These are phyloP conservation scores for Pinctada fucata DNA, from an alignment of 2,888 invertebrate species.

Conservation along the genomic window DNA sequence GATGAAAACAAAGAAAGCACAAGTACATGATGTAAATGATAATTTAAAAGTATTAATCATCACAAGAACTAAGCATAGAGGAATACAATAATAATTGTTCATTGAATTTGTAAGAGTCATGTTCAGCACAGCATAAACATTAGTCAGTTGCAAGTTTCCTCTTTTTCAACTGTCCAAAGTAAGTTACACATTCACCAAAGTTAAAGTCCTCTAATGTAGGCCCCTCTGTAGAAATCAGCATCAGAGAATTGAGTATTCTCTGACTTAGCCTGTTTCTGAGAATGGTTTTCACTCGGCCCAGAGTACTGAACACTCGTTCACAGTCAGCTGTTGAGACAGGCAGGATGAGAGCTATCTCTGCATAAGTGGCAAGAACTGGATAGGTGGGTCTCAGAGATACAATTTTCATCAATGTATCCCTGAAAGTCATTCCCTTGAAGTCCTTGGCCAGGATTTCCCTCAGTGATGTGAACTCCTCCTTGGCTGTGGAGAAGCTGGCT, in stretches of 20 bases:
- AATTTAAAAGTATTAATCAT: too few relatives aligned
- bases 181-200: slow-evolving; percentile 4
- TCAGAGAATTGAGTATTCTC: slow-evolving; percentile 11
- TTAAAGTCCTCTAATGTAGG: slow-evolving; percentile 4
- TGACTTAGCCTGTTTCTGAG: slow-evolving; percentile 22
- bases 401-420: slow-evolving; percentile 11
- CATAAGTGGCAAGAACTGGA: slow-evolving; percentile 31
- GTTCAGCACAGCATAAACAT: slow-evolving; percentile 25
- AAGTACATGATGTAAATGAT: too few relatives aligned
- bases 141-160: slow-evolving; percentile 14
- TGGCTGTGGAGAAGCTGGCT: background rate
- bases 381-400: slow-evolving; percentile 3
- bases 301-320: slow-evolving; percentile 13
- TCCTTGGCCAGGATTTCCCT: slow-evolving; percentile 20
- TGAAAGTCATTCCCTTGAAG: slow-evolving; percentile 4
- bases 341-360: slow-evolving; percentile 29
- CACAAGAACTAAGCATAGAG: slow-evolving; percentile 22
- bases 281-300: slow-evolving; percentile 7
- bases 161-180: slow-evolving; percentile 2
- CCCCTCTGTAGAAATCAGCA: slow-evolving; percentile 18
- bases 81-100: slow-evolving; percentile 25
- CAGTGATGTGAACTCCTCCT: slow-evolving; percentile 18
- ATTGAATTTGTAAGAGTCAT: slow-evolving; percentile 12
- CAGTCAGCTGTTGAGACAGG: slow-evolving; percentile 39
- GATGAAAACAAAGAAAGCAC: too few relatives aligned